Base-by-base conservation (phyloP, 1,140 invertebrate species). In the Caenorhabditis remanei region DNA sequence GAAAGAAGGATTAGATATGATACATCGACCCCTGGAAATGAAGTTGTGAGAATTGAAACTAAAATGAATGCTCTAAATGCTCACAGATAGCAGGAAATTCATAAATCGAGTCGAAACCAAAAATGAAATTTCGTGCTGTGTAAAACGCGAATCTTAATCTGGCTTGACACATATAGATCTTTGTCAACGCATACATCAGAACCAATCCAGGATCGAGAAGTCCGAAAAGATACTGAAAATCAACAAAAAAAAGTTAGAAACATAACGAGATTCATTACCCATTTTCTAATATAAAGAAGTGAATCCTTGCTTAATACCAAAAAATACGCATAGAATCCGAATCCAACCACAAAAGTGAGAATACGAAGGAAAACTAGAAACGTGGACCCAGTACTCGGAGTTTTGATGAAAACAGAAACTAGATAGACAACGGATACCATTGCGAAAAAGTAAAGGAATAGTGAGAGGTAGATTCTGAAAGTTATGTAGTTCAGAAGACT, bases 191-290 rank as follows among this genome's bases (percentile, higher is more conserved):
- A n/a, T 65, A 65, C 63, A 41, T 65, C 63, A 40, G 32, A 65
- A 65, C 40, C 2, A 40, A 40, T 40, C 63, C 32, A 14, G 63
- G 24, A 65, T 65, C 63, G 32, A 65, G 24, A 13, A 65, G 8
- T 65, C 63, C 63, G 24, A 65, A 65, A 40, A 24, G 32, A 24
- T 65, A 65, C 63, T 65, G 32, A 13, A 65, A 65, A 9, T 65
- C 16, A 65, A 40, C 40, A 2, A 16, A 5, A 53, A 16, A 16
- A 8, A 53, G 16, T 14, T 53, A 11, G 50, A 53, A 53, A 53
- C 11, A 53, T 14, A 32, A 32, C 32, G 16, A 53, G 16, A 53
- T 16, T 41, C 9, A 40, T 41, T 41, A 65, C 63, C 63, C 24
- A 40, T 41, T 65, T 4, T 32, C 63, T 14, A 40, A 65, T 41